Evolutionary conservation across 1,140 invertebrate species (phyloP).

Genomic region (Spodoptera litura): DNA sequence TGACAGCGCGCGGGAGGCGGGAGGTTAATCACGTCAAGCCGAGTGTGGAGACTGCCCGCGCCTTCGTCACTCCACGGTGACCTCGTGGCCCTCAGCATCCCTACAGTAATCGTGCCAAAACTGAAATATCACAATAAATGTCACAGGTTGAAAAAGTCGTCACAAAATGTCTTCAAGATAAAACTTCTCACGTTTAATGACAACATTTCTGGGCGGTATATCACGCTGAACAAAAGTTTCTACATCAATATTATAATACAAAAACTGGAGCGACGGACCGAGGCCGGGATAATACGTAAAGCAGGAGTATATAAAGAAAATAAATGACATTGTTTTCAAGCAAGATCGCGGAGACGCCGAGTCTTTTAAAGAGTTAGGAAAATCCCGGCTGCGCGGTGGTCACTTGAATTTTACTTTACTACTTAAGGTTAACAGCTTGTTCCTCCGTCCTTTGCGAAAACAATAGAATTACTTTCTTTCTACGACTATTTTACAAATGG

Average conservation of each 20-base stretch:
- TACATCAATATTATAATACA: slow-evolving; percentile 19
- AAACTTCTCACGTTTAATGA: neutral
- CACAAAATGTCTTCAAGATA: slow-evolving; percentile 10
- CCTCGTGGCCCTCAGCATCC: neutral
- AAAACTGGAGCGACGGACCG: slow-evolving; percentile 20
- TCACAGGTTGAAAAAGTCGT: neutral
- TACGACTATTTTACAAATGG: no score
- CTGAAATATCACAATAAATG: neutral
- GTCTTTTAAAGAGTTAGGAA: slow-evolving; percentile 32
- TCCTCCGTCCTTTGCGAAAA: neutral
- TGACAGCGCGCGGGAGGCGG: slow-evolving; percentile 41
- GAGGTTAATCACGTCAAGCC: slow-evolving; percentile 33
- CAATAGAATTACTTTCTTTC: neutral
- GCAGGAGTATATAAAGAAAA: slow-evolving; percentile 30
- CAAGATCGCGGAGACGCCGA: slow-evolving; percentile 23
- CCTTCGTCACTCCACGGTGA: slow-evolving; percentile 22
- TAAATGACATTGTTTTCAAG: slow-evolving; percentile 33
- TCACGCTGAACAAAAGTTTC: slow-evolving; percentile 10
- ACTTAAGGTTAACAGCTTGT: slow-evolving; percentile 10
- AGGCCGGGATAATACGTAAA: slow-evolving; percentile 22
- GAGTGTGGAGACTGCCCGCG: slow-evolving; percentile 32
- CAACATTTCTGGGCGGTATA: neutral
- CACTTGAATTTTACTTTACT: slow-evolving; percentile 21
- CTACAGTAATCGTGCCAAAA: neutral
- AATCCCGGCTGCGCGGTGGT: slow-evolving; percentile 1